Conservation (phyloP, 2,888 invertebrate species). For the Calameuta pallipes region DNA sequence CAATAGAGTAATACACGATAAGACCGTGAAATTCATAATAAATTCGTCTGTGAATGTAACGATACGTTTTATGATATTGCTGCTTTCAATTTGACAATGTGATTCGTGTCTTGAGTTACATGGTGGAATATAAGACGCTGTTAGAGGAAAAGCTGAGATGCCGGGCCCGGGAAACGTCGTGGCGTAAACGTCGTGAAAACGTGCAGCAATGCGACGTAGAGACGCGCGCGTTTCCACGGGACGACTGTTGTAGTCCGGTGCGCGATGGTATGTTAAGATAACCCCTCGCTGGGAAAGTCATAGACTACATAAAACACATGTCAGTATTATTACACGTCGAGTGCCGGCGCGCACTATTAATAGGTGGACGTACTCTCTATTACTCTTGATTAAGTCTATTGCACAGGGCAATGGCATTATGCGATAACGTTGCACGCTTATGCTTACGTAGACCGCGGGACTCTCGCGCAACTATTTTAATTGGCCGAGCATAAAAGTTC, state of each 20-base stretch:
- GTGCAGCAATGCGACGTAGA: neutral
- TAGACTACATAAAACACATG: constrained; percentile 4
- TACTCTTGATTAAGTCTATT: constrained; percentile 55
- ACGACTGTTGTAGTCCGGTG: neutral
- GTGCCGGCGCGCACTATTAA: constrained; percentile 43
- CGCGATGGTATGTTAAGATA: neutral
- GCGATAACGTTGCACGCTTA: constrained; percentile 37
- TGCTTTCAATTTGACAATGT: neutral
- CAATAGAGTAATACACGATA: neutral
- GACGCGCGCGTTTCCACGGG: neutral
- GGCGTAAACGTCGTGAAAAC: neutral
- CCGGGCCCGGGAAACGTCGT: neutral
- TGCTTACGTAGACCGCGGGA: neutral
- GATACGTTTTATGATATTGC: neutral
- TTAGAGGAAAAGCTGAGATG: neutral
- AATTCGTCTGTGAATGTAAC: neutral
- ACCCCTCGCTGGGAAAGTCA: constrained; percentile 1
- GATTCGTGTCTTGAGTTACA: neutral
- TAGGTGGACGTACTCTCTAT: constrained; percentile 49
- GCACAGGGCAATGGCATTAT: constrained; percentile 45
- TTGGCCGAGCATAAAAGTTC: neutral
- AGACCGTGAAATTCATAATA: neutral
- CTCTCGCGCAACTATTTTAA: constrained; percentile 17
- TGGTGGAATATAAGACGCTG: neutral
- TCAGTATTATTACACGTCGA: constrained; percentile 3